phyloP scores from a whole-genome alignment of 2,888 invertebrate species.

The Sesia bembeciformis region DNA sequence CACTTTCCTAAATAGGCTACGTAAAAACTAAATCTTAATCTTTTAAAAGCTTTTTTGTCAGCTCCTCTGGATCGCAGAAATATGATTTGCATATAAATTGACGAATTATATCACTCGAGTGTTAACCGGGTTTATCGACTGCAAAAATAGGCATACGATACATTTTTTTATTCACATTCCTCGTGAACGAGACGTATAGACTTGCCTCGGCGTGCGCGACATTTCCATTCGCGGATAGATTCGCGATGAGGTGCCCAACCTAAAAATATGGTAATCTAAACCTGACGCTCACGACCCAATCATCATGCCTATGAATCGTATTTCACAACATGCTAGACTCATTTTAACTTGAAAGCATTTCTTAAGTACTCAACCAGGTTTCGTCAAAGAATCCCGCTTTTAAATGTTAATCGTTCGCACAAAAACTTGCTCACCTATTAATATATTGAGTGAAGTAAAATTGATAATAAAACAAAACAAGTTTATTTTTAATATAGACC shows the following conservation, averaged over 20 bases:
- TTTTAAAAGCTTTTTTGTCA: too few relatives aligned
- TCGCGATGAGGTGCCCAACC: constrained; percentile 15
- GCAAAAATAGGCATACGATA: neutral
- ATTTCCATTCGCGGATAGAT: constrained; percentile 27
- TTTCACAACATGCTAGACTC: constrained; percentile 24
- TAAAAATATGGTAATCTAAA: constrained; percentile 36
- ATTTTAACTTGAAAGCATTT: constrained; percentile 28
- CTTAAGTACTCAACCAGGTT: constrained; percentile 26
- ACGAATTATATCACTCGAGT: neutral
- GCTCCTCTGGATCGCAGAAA: too few relatives aligned
- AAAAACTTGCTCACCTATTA: constrained; percentile 25
- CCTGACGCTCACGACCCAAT: constrained; percentile 10
- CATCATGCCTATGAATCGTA: constrained; percentile 6
- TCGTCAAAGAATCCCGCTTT: constrained; percentile 23
- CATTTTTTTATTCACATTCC: constrained; percentile 20
- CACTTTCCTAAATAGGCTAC: too few relatives aligned
- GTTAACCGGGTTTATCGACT: neutral
- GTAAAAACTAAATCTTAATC: too few relatives aligned
- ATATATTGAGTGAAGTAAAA: neutral
- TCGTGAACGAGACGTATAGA: constrained; percentile 5
- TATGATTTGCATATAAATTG: neutral
- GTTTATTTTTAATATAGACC: neutral
- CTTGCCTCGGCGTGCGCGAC: constrained; percentile 11
- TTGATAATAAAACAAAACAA: neutral
- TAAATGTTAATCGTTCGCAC: constrained; percentile 24